These are phyloP conservation scores for rabbit (Oryctolagus cuniculus) DNA, from an alignment of 2,113 vertebrate genomes.

Conservation along the genomic window DNA sequence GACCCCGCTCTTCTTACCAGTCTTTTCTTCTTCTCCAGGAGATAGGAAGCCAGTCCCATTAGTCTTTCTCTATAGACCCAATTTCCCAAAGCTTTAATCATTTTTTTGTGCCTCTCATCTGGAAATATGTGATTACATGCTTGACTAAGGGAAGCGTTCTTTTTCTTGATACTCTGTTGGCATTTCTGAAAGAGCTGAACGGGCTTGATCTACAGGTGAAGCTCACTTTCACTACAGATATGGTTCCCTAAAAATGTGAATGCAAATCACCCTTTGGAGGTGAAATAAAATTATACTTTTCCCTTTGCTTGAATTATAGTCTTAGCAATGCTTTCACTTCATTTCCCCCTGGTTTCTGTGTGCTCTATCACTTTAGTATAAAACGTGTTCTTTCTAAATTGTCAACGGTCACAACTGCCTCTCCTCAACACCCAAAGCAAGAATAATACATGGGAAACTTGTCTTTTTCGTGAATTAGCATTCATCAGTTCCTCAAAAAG, in stretches of 20 bases:
- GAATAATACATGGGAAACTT: not conserved
- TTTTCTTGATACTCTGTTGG: constrained; percentile 31
- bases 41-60: constrained; percentile 64
- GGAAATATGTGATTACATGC: constrained; percentile 80
- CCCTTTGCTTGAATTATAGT: constrained; percentile 1
- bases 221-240: not conserved
- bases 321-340: constrained; percentile 35
- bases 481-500: constrained; percentile 25
- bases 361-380: constrained; percentile 3
- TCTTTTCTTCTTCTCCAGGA: constrained; percentile 40
- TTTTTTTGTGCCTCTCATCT: constrained; percentile 77
- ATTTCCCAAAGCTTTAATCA: constrained; percentile 77
- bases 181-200: not conserved
- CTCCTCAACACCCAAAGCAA: not conserved
- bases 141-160: constrained; percentile 69
- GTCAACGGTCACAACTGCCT: not conserved
- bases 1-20: not conserved
- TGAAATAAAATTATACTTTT: constrained; percentile 45
- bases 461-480: constrained; percentile 21
- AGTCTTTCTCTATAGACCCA: constrained; percentile 67
- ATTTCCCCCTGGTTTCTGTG: constrained; percentile 38
- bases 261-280: constrained; percentile 22
- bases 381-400: constrained; percentile 28
- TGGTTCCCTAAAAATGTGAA: constrained; percentile 7
- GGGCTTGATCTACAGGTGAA: not conserved